These are phyloP conservation scores for Tupaia chinensis DNA, from an alignment of 2,113 vertebrate species.

Conservation along the genomic window DNA sequence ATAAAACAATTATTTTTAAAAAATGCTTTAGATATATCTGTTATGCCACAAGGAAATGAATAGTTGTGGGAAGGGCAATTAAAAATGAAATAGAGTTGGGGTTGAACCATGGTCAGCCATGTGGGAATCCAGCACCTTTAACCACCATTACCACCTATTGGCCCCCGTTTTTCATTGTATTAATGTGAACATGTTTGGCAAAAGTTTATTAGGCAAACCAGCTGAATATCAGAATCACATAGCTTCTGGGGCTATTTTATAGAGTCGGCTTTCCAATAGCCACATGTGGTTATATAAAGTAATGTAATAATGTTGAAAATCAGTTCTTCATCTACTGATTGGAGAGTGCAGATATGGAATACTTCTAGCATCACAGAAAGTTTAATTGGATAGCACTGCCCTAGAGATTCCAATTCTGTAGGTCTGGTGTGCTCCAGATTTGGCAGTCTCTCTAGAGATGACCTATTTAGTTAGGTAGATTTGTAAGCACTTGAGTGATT, in stretches of 20 bases:
- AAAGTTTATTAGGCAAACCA: constrained; percentile 12
- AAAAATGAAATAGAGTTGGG: not conserved
- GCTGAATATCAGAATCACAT: not conserved
- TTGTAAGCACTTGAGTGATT: constrained; percentile 52
- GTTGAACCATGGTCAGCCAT: too few relatives aligned
- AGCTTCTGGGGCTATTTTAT: not conserved
- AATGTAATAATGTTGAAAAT: constrained; percentile 53
- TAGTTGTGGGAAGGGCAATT: not conserved
- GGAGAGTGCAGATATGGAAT: constrained; percentile 3
- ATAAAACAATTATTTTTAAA: too few relatives aligned
- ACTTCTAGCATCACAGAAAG: constrained; percentile 47
- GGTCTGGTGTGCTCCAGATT: constrained; percentile 65
- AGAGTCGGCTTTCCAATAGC: not conserved
- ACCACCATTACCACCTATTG: not conserved
- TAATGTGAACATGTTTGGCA: not conserved
- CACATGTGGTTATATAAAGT: constrained; percentile 22
- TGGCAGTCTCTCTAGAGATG: constrained; percentile 74
- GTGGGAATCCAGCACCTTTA: too few relatives aligned
- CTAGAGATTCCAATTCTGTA: constrained; percentile 67
- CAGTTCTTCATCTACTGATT: not conserved
- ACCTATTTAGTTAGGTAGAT: constrained; percentile 68
- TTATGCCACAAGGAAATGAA: not conserved
- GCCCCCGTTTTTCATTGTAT: constrained; percentile 18
- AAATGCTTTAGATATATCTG: not conserved
- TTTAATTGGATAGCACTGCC: not conserved